Evolutionary conservation across 2,888 invertebrate species (phyloP), one percentile per base, ranked within the genome.

Genomic region (Rapana venosa): DNA sequence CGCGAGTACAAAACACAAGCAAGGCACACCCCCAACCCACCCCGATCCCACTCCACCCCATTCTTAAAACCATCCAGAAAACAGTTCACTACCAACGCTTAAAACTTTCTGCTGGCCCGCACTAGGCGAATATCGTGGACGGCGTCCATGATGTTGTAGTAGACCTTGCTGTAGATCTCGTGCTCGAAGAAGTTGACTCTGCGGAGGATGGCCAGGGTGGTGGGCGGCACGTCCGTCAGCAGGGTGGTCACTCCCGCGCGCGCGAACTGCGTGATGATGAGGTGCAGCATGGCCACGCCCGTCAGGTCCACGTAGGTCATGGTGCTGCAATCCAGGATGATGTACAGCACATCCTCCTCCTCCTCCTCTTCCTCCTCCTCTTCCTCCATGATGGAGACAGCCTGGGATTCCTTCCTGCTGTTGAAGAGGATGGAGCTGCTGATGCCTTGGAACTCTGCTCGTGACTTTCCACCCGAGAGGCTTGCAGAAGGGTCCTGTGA

Each of bases 291-390:
- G 58, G 93, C 93, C 13, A 95, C 87, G 0, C 95, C 95, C 35
- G 93, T 93, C 0, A 94, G 90, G 88, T 95, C 95, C 32, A 95
- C 93, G 91, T 95, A 95, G 61, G 93, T 93, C 56, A 95, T 93
- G 13, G 93, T 90, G 22, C 94, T 93, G 88, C 94, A 95, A 90
- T 95, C 95, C 26, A 95, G 87, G 36, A 95, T 92, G 74, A 95
- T 90, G 61, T 58, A 79, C 15, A n/a, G 56, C 35, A 88, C 30
- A n/a, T 13, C 5, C n/a, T 74, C 87, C 13, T 13, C 30, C 70
- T 61, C 83, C 26, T 30, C 74, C n/a, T 11, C 11, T 2, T 11
- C n/a, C 74, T 74, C 30, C 11, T 5, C 74, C 74, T 22, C 32
- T 0, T 5, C 74, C 74, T 22, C 32, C 90, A 13, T 58, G 56